Evolutionary conservation across 2,888 invertebrate species (phyloP).

Genomic region (Lasioglossum figueresi): DNA sequence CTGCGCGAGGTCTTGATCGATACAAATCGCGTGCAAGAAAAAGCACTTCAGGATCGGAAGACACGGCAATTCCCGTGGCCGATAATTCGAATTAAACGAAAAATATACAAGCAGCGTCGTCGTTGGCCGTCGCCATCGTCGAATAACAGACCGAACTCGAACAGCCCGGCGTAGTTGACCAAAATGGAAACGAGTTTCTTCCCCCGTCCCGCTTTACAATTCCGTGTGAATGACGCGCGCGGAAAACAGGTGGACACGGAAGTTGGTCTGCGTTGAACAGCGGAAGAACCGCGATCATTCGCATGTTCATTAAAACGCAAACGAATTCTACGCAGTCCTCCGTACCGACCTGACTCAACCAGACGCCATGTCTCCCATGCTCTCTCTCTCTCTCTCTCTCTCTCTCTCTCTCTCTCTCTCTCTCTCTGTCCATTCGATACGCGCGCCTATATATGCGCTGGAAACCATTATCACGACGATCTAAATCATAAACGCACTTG

Average conservation of each 20-base stretch:
- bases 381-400: conserved; percentile 4
- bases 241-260: conserved; percentile 49
- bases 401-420: too few species aligned
- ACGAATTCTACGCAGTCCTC: conserved; percentile 67
- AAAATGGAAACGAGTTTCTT: conserved; percentile 63
- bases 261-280: conserved; percentile 40
- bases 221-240: conserved; percentile 58
- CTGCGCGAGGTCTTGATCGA: background rate
- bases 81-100: conserved; percentile 35
- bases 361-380: conserved; percentile 30
- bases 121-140: conserved; percentile 9
- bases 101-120: conserved; percentile 14
- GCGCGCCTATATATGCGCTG: background rate
- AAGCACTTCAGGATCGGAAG: background rate
- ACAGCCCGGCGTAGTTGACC: conserved; percentile 41
- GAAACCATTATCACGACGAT: conserved; percentile 26
- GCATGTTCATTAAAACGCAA: conserved; percentile 75
- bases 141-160: conserved; percentile 34
- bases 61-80: conserved; percentile 11
- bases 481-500: background rate
- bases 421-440: background rate
- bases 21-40: background rate
- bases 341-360: conserved; percentile 52
- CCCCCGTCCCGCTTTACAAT: conserved; percentile 55
- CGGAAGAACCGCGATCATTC: conserved; percentile 66